Evolutionary conservation across 1,140 invertebrate species (phyloP).

Genomic region (Cepaea nemoralis): DNA sequence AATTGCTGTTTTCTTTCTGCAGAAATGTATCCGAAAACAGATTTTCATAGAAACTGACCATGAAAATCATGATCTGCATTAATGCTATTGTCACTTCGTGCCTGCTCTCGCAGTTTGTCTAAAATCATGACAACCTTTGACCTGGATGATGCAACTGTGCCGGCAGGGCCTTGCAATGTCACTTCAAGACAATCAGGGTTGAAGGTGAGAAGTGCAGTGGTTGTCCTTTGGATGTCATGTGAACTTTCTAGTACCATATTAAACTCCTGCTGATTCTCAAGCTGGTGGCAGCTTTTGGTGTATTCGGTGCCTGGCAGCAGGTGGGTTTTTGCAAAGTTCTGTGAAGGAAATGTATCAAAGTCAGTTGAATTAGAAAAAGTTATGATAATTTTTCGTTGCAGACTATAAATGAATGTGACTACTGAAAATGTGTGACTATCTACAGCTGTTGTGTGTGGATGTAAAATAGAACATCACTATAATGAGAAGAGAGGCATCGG

Average conservation of each 20-base stretch:
- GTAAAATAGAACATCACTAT: too few species aligned
- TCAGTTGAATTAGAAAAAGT: too few species aligned
- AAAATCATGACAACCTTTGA: background rate
- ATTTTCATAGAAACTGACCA: background rate
- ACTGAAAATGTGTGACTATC: too few species aligned
- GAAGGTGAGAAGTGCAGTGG: background rate
- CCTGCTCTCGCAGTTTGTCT: background rate
- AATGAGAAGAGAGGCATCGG: too few species aligned
- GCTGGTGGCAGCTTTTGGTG: background rate
- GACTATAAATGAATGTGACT: too few species aligned
- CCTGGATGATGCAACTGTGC: background rate
- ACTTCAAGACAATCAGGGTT: background rate
- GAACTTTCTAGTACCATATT: slow-evolving; percentile 2
- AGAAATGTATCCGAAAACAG: background rate
- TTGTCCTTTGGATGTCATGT: background rate
- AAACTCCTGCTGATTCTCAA: background rate
- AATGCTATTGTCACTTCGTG: background rate
- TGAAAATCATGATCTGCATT: background rate
- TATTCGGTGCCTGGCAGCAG: background rate
- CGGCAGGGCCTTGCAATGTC: background rate
- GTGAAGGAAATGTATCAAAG: too few species aligned
- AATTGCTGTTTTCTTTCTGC: background rate
- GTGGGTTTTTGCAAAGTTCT: background rate
- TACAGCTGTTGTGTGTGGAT: too few species aligned
- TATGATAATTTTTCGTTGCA: too few species aligned